Conservation (phyloP, 1,140 invertebrate species). For the Drosophila simulans region DNA sequence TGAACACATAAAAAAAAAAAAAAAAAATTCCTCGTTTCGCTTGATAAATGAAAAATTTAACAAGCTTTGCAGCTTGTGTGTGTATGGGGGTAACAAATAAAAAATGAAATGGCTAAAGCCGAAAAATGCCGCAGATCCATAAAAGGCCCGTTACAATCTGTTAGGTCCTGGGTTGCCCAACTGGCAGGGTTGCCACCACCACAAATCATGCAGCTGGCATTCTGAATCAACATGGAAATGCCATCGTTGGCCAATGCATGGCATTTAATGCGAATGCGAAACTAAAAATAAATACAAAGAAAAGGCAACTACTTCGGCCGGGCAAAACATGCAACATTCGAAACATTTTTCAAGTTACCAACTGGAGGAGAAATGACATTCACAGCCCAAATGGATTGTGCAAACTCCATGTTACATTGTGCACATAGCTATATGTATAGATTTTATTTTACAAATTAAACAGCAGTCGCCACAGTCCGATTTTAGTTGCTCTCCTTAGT, state of each 20-base stretch:
- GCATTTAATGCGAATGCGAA: slow-evolving; percentile 57
- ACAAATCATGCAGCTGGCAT: slow-evolving; percentile 5
- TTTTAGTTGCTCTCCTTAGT: slow-evolving; percentile 44
- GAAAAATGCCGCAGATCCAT: slow-evolving; percentile 22
- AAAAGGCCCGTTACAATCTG: slow-evolving; percentile 41
- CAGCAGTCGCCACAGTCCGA: slow-evolving; percentile 66
- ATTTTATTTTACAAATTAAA: slow-evolving; percentile 75
- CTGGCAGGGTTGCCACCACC: slow-evolving; percentile 6
- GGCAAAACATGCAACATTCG: slow-evolving; percentile 38
- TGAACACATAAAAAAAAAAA: no score
- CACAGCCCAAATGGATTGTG: slow-evolving; percentile 32
- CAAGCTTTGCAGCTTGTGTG: slow-evolving; percentile 53
- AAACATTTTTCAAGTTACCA: slow-evolving; percentile 62
- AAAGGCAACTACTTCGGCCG: slow-evolving; percentile 9
- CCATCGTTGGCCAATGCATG: slow-evolving; percentile 62
- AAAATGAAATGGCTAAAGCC: neutral
- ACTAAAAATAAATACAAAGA: slow-evolving; percentile 39
- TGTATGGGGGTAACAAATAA: neutral
- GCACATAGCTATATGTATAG: slow-evolving; percentile 20
- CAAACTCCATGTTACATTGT: slow-evolving; percentile 20
- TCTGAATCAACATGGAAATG: slow-evolving; percentile 67
- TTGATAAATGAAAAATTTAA: slow-evolving; percentile 67
- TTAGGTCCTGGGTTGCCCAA: slow-evolving; percentile 5
- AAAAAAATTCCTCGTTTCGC: slow-evolving; percentile 3
- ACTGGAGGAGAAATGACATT: slow-evolving; percentile 12